These are phyloP conservation scores for Beaufortia kweichowensis DNA, from an alignment of 2,113 vertebrate genomes.

Conservation along the genomic window DNA sequence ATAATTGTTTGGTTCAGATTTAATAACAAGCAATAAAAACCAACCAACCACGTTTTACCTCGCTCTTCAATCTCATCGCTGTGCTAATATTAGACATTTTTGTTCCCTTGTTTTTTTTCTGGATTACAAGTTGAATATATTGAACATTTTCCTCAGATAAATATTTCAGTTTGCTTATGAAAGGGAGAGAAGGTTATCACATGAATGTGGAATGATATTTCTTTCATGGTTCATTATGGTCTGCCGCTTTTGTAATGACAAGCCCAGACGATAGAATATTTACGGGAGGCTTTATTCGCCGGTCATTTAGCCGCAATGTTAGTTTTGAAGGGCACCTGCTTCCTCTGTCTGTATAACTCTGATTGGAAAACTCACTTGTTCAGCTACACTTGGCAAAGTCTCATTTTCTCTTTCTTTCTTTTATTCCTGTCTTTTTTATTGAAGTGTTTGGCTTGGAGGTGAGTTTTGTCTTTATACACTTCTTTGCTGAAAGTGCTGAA, in stretches of 20 bases:
- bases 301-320: constrained; percentile 88
- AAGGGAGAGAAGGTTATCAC: constrained; percentile 86
- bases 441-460: constrained; percentile 21
- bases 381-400: constrained; percentile 55
- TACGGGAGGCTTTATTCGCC: constrained; percentile 82
- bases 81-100: constrained; percentile 86
- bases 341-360: constrained; percentile 74
- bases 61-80: constrained; percentile 84
- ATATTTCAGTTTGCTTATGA: constrained; percentile 94
- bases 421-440: constrained; percentile 21
- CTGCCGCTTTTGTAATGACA: constrained; percentile 87
- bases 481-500: neutral
- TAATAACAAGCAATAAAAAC: constrained; percentile 99
- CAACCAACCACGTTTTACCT: constrained; percentile 94
- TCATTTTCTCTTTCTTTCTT: constrained; percentile 35
- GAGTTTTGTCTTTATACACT: neutral
- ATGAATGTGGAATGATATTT: constrained; percentile 92
- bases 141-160: constrained; percentile 86
- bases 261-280: constrained; percentile 86
- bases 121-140: constrained; percentile 81
- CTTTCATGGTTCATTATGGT: constrained; percentile 92
- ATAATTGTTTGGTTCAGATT: constrained; percentile 95
- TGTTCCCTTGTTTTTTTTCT: constrained; percentile 70
- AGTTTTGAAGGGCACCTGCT: constrained; percentile 87
- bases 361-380: constrained; percentile 44